Percentiles rank a stretch among this genome's conserved stretches.
Conservation (phyloP, 2,113 vertebrate genomes). For the Macroglossus sobrinus region DNA sequence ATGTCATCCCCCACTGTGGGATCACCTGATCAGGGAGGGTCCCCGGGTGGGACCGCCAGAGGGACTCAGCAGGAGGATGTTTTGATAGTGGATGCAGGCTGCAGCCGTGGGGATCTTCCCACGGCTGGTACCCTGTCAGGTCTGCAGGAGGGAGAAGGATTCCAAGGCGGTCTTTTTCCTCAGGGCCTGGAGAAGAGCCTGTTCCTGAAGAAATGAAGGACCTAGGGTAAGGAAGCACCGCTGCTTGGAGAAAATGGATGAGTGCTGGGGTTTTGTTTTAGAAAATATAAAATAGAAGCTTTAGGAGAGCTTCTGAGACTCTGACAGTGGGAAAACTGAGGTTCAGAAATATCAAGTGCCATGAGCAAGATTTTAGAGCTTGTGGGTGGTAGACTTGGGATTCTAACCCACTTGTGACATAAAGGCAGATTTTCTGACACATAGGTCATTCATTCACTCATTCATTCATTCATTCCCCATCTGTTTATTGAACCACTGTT, state of each 20-base stretch:
- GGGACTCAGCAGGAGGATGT: neutral
- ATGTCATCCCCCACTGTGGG: too few species aligned
- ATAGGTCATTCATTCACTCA: neutral
- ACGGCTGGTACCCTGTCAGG: too few species aligned
- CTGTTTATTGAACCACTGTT: neutral
- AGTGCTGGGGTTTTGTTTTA: neutral
- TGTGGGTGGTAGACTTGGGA: neutral
- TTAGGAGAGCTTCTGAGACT: neutral
- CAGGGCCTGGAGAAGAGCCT: neutral
- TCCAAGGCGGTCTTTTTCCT: neutral
- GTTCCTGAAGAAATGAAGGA: neutral
- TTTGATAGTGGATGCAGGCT: neutral
- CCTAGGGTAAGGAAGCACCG: neutral
- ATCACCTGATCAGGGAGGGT: too few species aligned
- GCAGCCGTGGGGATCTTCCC: neutral
- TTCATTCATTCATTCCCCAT: neutral
- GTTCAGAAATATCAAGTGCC: neutral
- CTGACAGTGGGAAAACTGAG: neutral
- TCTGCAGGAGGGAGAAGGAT: neutral
- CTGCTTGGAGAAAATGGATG: neutral
- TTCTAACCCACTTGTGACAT: neutral
- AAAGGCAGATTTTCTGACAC: neutral
- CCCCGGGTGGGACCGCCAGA: too few species aligned
- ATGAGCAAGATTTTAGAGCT: neutral
- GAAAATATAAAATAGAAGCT: neutral